These are phyloP conservation scores for Phengaris alcon DNA, from an alignment of 2,888 invertebrate species.

Conservation along the genomic window DNA sequence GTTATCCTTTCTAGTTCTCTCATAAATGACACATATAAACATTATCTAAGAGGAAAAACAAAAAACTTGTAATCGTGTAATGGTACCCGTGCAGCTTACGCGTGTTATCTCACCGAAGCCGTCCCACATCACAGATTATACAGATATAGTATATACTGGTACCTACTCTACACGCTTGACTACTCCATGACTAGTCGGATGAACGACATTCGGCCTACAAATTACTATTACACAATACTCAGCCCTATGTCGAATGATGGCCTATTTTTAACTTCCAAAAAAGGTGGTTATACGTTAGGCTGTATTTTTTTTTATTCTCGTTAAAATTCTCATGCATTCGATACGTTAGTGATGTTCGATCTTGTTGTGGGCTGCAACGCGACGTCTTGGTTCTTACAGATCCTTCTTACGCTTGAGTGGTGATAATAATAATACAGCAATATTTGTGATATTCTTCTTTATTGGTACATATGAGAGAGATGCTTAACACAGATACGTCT, in stretches of 20 bases:
- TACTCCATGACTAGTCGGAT: slow-evolving; percentile 5
- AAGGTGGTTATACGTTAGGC: no score
- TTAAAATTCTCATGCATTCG: no score
- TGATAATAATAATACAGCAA: no score
- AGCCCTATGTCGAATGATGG: not conserved
- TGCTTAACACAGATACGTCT: no score
- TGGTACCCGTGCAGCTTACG: not conserved
- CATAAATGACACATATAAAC: not conserved
- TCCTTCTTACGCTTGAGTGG: no score
- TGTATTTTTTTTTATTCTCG: not conserved
- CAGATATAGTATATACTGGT: no score
- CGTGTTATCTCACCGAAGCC: slow-evolving; percentile 14
- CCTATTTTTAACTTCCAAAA: not conserved
- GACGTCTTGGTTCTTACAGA: no score
- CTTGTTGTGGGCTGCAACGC: no score
- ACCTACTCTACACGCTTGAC: slow-evolving; percentile 2
- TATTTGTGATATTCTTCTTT: no score
- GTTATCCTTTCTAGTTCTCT: not conserved
- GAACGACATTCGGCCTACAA: slow-evolving; percentile 5
- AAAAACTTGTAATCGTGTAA: slow-evolving; percentile 19
- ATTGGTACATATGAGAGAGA: no score
- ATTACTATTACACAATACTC: slow-evolving; percentile 2
- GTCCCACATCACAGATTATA: no score
- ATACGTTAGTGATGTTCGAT: no score
- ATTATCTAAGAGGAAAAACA: slow-evolving; percentile 18